Conservation (phyloP, 2,888 invertebrate genomes). For the Octodonta nipae region DNA sequence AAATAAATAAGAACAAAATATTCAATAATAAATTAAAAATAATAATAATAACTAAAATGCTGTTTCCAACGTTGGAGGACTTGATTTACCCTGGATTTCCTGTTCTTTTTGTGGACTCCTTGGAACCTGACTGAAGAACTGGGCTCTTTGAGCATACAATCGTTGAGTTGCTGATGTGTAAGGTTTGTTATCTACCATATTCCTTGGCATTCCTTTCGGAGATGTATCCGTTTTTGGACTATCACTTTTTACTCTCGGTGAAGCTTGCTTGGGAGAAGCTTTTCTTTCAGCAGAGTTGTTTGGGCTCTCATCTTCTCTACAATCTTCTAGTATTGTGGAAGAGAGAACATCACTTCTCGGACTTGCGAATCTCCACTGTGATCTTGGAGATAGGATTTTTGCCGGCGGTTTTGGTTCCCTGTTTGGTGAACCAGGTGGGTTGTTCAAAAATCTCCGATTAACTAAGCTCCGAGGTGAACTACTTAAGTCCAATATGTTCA, state of each 20-base stretch:
- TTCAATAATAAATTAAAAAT: constrained; percentile 7
- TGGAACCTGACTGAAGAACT: constrained; percentile 37
- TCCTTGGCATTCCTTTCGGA: constrained; percentile 11
- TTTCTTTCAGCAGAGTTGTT: constrained; percentile 46
- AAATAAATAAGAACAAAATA: constrained; percentile 14
- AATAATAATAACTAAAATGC: constrained; percentile 36
- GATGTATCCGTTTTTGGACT: constrained; percentile 10
- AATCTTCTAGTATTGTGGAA: constrained; percentile 73
- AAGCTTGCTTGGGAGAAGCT: constrained; percentile 19
- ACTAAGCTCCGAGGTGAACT: constrained; percentile 58
- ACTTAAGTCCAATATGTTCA: constrained; percentile 56
- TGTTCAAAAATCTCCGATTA: constrained; percentile 42
- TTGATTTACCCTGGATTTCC: constrained; percentile 19
- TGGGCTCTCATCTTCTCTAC: constrained; percentile 63
- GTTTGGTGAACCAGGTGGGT: constrained; percentile 43
- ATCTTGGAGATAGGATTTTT: constrained; percentile 56
- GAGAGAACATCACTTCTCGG: constrained; percentile 73
- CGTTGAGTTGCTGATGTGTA: constrained; percentile 31
- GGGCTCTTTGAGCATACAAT: constrained; percentile 47
- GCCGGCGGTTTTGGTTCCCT: constrained; percentile 26
- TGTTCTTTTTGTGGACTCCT: constrained; percentile 13
- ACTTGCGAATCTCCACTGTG: constrained; percentile 59
- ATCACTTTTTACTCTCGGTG: constrained; percentile 7
- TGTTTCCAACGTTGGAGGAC: constrained; percentile 48
- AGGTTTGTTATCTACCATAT: constrained; percentile 8